These are phyloP conservation scores for Etheostoma perlongum DNA, from an alignment of 2,797 vertebrate genomes.

Conservation along the genomic window DNA sequence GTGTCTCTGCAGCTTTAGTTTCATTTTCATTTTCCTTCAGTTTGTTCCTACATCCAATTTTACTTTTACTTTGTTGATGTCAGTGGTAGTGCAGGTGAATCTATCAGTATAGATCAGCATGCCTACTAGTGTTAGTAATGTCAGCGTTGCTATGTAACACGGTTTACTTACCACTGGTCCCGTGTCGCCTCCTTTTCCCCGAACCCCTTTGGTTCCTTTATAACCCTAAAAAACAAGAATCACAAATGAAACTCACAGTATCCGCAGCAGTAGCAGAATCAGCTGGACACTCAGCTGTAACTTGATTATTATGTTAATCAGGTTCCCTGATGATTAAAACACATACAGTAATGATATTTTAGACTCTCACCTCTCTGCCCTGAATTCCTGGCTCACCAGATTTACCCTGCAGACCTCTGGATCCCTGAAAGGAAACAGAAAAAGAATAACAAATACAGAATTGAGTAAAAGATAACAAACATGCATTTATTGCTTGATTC, in stretches of 20 bases:
- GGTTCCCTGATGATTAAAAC: neutral
- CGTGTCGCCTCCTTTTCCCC: constrained; percentile 83
- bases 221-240: constrained; percentile 77
- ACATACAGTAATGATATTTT: neutral
- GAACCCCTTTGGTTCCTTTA: constrained; percentile 87
- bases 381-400: constrained; percentile 79
- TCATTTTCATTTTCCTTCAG: neutral
- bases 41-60: neutral
- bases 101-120: neutral
- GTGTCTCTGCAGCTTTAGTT: neutral
- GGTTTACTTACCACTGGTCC: constrained; percentile 80
- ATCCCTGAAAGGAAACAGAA: constrained; percentile 74
- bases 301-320: neutral
- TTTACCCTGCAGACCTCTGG: constrained; percentile 81
- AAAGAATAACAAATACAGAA: neutral
- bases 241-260: neutral
- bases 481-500: neutral
- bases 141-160: too few relatives aligned
- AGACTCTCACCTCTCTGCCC: constrained; percentile 83
- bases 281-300: neutral
- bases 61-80: constrained; percentile 6
- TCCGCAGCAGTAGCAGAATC: neutral
- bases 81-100: too few relatives aligned
- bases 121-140: too few relatives aligned
- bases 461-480: neutral